Percentiles rank a stretch among this genome's conserved stretches.
Conservation (phyloP, 2,797 vertebrate genomes). For the Enteromius argenteus region DNA sequence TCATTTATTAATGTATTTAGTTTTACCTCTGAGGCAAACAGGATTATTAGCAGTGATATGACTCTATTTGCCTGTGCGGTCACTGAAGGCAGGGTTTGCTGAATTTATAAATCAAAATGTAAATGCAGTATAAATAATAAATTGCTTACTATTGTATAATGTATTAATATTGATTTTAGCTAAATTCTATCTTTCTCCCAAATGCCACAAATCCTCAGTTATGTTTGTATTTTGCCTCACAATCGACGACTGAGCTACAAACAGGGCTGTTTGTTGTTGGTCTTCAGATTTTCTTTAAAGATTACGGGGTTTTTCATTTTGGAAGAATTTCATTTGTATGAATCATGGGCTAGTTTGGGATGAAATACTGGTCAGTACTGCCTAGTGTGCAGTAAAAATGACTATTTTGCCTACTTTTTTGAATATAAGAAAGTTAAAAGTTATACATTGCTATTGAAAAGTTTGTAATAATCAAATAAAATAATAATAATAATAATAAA, state of each 20-base stretch:
- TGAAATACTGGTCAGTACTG: not conserved
- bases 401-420: not conserved
- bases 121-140: slow-evolving; percentile 42
- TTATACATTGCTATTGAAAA: not conserved
- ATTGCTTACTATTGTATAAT: slow-evolving; percentile 44
- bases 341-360: not conserved
- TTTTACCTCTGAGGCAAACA: slow-evolving; percentile 32
- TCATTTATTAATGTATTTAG: slow-evolving; percentile 27
- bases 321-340: not conserved
- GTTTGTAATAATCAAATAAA: too few species aligned
- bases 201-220: slow-evolving; percentile 45
- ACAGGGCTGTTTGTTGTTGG: slow-evolving; percentile 25
- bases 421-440: too few species aligned
- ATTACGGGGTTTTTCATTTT: not conserved
- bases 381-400: not conserved
- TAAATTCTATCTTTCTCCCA: slow-evolving; percentile 59
- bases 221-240: slow-evolving; percentile 54
- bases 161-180: slow-evolving; percentile 49
- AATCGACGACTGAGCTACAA: slow-evolving; percentile 69
- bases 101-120: slow-evolving; percentile 24
- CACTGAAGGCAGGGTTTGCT: slow-evolving; percentile 1
- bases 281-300: not conserved
- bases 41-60: slow-evolving; percentile 41
- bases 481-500: not conserved
- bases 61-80: slow-evolving; percentile 21